Evolutionary conservation across 37 sponge, comb jelly and placozoan species (phyloP).

Genomic region (Agelas oroides): DNA sequence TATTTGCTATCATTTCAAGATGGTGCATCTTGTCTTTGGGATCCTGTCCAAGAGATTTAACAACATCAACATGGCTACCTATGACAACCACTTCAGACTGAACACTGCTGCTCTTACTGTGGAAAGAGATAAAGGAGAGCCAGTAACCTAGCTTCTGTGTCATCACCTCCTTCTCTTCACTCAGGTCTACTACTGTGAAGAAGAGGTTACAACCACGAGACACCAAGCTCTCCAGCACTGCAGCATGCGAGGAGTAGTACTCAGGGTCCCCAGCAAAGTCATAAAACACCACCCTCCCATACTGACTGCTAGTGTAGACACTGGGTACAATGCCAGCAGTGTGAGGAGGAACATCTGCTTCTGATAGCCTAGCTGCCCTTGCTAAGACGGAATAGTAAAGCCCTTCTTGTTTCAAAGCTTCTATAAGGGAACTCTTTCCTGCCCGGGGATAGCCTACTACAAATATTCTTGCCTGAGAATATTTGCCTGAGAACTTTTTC

Average conservation of each 20-base stretch:
- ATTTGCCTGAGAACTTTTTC: background rate
- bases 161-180: slow-evolving; percentile 9
- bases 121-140: slow-evolving; percentile 27
- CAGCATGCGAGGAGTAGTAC: slow-evolving; percentile 44
- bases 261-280: slow-evolving; percentile 67
- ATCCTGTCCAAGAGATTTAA: background rate
- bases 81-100: slow-evolving; percentile 12
- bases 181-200: slow-evolving; percentile 48
- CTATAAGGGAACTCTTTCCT: slow-evolving; percentile 69
- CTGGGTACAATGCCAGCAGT: slow-evolving; percentile 60
- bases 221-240: slow-evolving; percentile 23
- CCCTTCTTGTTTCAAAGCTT: slow-evolving; percentile 28
- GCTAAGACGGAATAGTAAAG: background rate
- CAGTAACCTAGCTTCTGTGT: slow-evolving; percentile 18
- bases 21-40: background rate
- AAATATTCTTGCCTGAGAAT: background rate
- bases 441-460: slow-evolving; percentile 46
- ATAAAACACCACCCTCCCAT: slow-evolving; percentile 41
- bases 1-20: background rate
- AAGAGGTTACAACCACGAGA: slow-evolving; percentile 4
- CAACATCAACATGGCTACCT: slow-evolving; percentile 23
- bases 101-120: background rate
- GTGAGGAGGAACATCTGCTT: slow-evolving; percentile 21
- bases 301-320: background rate
- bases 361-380: background rate